These are phyloP conservation scores for Halcyon badia DNA, from an alignment of 2,797 vertebrate genomes.

Conservation along the genomic window DNA sequence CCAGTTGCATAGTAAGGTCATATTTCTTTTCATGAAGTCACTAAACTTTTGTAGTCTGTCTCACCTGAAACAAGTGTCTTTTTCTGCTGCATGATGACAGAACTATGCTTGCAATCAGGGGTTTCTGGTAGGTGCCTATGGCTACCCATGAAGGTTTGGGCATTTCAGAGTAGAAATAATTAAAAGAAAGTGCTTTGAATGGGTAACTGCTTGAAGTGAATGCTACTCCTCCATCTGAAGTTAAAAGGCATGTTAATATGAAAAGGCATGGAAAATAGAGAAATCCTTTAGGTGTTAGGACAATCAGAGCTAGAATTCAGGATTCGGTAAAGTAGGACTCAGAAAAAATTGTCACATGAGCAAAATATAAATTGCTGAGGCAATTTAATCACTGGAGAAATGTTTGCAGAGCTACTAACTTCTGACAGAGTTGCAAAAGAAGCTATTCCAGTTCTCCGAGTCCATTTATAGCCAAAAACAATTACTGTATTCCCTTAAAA, in stretches of 20 bases:
- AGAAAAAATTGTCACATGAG: neutral
- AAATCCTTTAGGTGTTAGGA: neutral
- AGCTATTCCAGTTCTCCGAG: neutral
- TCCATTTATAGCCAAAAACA: neutral
- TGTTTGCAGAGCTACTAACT: neutral
- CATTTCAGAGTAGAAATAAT: neutral
- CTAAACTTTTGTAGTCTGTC: neutral
- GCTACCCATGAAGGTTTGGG: neutral
- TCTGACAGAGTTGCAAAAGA: neutral
- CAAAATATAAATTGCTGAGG: neutral
- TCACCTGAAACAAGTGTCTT: neutral
- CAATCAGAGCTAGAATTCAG: neutral
- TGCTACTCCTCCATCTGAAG: neutral
- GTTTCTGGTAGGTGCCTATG: neutral
- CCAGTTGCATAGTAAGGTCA: neutral
- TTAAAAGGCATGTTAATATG: neutral
- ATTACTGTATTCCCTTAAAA: constrained; percentile 19
- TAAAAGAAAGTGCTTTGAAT: neutral
- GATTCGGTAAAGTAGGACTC: neutral
- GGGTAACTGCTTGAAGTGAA: neutral
- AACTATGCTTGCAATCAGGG: neutral
- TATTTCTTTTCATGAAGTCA: neutral
- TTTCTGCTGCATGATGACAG: neutral
- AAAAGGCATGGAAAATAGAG: neutral
- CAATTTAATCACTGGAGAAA: neutral